Base-by-base conservation (phyloP, 2,888 invertebrate genomes). In the Lithophane socia region DNA sequence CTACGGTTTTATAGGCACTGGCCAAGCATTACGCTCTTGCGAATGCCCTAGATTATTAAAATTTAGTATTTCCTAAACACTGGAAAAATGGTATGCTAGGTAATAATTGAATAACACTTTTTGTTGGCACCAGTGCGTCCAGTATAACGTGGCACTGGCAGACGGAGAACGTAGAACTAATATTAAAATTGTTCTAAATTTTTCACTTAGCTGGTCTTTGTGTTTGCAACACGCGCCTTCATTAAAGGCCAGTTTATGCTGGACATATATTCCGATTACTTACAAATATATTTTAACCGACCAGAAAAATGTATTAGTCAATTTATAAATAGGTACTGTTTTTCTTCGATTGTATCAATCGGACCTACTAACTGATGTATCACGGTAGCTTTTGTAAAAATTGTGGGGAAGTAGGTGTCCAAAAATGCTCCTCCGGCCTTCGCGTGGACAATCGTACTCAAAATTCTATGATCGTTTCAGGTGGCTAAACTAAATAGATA, bases 21-120 rank as follows among this genome's bases (percentile, higher is more conserved):
- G 29, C 75, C 76, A 76, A 76, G 75, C 77, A 63, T 75, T 54
- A 63, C 75, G 75, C 44, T 18, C 61, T 75, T 54, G 76, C n/a
- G 42, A 7, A 76, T 44, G 75, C 52, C 52, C 75, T 61, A 75
- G 42, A 75, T 75, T 12, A 9, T n/a, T 9, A 52, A 52, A 52
- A 52, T 52, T 18, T 18, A 52, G 12, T 75, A 75, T 75, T 75
- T 52, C 42, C 29, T 75, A 75, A 44, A 60, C 24, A 47, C 37
- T 58, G 52, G 37, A 73, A 52, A 69, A 58, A 58, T 44, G 0
- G 4, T 29, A 13, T 52, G 18, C 52, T 21, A 8, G 21, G 21
- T 70, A 18, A 72, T 69, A 72, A 64, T 13, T n/a, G 9, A 24
- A 70, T 21, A 24, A 29, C 21, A 18, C 18, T n/a, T 69, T 71